A percentile compares a stretch with the other conserved stretches of the same genome.
These are phyloP conservation scores for Diuraphis noxia DNA, from an alignment of 1,140 invertebrate genomes.

Conservation along the genomic window DNA sequence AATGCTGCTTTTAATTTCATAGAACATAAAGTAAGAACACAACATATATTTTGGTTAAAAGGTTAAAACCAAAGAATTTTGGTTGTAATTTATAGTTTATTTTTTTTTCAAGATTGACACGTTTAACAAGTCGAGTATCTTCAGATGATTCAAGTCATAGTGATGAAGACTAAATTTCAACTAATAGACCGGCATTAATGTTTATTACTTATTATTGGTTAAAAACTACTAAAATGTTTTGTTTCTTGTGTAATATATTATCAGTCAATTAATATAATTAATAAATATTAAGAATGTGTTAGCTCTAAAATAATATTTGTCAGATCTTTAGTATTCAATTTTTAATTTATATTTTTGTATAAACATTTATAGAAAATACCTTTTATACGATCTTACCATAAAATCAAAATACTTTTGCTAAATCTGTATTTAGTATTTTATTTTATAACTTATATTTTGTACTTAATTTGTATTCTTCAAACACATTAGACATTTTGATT, in stretches of 20 bases:
- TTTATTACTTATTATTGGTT: not conserved
- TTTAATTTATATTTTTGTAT: not conserved
- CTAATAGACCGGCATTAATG: not conserved
- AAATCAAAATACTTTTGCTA: not conserved
- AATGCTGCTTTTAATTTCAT: constrained; percentile 16
- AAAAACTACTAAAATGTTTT: not conserved
- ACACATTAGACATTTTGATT: not conserved
- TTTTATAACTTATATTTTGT: not conserved
- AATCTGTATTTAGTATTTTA: not conserved
- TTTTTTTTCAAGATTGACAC: constrained; percentile 27
- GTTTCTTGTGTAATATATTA: not conserved
- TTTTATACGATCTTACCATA: not conserved
- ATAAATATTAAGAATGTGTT: not conserved
- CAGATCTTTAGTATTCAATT: not conserved
- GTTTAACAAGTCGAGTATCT: not conserved
- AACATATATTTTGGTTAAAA: not conserved
- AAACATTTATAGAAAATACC: not conserved
- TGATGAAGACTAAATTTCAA: constrained; percentile 31
- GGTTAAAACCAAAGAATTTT: not conserved
- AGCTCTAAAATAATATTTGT: not conserved
- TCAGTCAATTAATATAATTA: constrained; percentile 21
- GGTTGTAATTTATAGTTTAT: not conserved
- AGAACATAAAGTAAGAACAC: constrained; percentile 10
- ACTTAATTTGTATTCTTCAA: not conserved
- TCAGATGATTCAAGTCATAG: constrained; percentile 15